phyloP scores from a whole-genome alignment of 2,888 invertebrate genomes.

The Drosophila villosipedis region DNA sequence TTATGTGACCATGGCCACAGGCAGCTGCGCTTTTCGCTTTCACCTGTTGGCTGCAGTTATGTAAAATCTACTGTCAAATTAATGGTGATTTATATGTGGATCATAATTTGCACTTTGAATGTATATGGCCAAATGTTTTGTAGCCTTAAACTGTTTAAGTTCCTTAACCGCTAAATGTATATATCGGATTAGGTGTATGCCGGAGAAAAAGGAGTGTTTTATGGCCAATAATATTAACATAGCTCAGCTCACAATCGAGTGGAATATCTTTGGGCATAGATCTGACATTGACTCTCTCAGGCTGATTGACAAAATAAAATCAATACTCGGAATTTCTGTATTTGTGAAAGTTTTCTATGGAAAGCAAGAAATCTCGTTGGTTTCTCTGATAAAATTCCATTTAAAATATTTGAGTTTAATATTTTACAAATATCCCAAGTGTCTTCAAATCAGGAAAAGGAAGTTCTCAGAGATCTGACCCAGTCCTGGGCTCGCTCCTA shows the following conservation, averaged over 20 bases:
- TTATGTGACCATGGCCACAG: constrained; percentile 58
- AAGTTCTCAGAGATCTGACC: neutral
- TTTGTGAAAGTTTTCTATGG: neutral
- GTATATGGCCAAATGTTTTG: constrained; percentile 36
- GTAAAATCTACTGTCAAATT: constrained; percentile 79
- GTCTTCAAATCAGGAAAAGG: neutral
- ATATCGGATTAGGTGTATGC: neutral
- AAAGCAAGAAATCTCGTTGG: neutral
- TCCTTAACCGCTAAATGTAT: constrained; percentile 1
- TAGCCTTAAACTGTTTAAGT: constrained; percentile 11
- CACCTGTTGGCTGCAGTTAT: constrained; percentile 75
- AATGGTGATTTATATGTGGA: constrained; percentile 78
- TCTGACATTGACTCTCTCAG: neutral
- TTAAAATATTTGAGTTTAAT: neutral
- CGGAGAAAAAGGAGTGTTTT: constrained; percentile 1
- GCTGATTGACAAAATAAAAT: neutral
- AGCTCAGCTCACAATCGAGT: neutral
- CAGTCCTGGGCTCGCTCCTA: neutral
- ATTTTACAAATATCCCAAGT: neutral
- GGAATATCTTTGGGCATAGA: neutral
- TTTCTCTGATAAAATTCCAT: neutral
- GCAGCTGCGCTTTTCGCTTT: constrained; percentile 77
- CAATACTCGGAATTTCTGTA: neutral
- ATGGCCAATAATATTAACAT: neutral
- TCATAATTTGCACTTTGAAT: constrained; percentile 62